phyloP scores from a whole-genome alignment of 1,140 invertebrate species.

The Thereuonema tuberculata region DNA sequence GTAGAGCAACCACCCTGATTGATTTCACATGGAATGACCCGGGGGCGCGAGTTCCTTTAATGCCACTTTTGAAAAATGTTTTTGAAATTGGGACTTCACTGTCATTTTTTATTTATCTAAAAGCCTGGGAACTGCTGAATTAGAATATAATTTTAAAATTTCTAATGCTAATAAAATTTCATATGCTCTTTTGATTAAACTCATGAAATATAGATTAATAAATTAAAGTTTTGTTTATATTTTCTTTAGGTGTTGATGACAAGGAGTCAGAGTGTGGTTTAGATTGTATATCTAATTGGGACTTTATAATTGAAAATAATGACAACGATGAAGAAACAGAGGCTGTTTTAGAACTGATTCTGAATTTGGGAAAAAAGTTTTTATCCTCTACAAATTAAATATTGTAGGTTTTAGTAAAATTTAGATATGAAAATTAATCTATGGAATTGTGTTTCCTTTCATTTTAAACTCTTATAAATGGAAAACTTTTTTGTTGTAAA shows the following conservation, averaged over 20 bases:
- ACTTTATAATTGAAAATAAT: conserved; percentile 36
- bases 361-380: too few relatives aligned
- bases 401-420: too few relatives aligned
- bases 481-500: too few relatives aligned
- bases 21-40: too few relatives aligned
- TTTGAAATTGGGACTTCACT: background rate
- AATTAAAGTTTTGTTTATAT: background rate
- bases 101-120: background rate
- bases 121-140: background rate
- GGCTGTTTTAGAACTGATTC: conserved; percentile 2
- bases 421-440: too few relatives aligned
- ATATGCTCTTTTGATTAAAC: background rate
- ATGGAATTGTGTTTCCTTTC: too few relatives aligned
- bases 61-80: background rate
- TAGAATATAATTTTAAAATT: background rate
- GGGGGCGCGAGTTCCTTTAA: too few relatives aligned
- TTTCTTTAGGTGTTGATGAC: conserved; percentile 40
- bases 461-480: too few relatives aligned
- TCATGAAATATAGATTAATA: background rate
- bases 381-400: too few relatives aligned
- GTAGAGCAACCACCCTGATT: too few relatives aligned
- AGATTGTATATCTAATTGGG: conserved; percentile 35
- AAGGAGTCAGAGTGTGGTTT: conserved; percentile 44
- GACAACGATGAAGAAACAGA: background rate
- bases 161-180: background rate